These are phyloP conservation scores for Alitta virens DNA, from an alignment of 2,888 invertebrate species.

Conservation along the genomic window DNA sequence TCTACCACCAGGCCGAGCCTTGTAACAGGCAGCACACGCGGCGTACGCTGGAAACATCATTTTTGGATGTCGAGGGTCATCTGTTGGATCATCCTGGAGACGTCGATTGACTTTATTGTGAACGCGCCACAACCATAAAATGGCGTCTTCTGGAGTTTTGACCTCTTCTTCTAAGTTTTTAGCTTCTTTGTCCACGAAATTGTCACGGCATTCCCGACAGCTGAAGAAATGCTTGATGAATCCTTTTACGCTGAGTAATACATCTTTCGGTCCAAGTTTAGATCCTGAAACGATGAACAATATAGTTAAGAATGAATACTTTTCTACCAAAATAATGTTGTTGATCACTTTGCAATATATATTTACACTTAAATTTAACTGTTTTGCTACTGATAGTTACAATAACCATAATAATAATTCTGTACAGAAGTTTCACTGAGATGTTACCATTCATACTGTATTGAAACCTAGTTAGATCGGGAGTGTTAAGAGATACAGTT, in stretches of 20 bases:
- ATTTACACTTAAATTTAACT: no score
- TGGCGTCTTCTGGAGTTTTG: conserved; percentile 48
- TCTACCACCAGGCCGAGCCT: not conserved
- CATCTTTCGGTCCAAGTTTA: not conserved
- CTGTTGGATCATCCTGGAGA: conserved; percentile 76
- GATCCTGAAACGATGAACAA: no score
- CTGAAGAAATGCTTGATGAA: not conserved
- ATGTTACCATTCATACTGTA: no score
- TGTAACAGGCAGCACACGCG: conserved; percentile 64
- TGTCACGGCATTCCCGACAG: not conserved
- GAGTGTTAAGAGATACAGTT: no score
- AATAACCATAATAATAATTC: no score
- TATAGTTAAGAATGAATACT: no score
- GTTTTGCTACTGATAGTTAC: no score
- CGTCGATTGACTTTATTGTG: conserved; percentile 86
- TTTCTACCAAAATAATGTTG: no score
- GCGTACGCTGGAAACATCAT: conserved; percentile 75
- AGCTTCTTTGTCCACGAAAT: not conserved
- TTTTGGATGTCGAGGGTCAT: conserved; percentile 87
- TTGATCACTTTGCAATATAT: no score
- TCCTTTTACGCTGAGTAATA: not conserved
- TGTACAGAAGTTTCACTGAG: no score
- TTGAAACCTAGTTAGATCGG: no score
- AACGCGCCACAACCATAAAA: conserved; percentile 86
- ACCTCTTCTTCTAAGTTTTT: not conserved